phyloP scores from a whole-genome alignment of 2,797 vertebrate genomes.

The Novumbra hubbsi region DNA sequence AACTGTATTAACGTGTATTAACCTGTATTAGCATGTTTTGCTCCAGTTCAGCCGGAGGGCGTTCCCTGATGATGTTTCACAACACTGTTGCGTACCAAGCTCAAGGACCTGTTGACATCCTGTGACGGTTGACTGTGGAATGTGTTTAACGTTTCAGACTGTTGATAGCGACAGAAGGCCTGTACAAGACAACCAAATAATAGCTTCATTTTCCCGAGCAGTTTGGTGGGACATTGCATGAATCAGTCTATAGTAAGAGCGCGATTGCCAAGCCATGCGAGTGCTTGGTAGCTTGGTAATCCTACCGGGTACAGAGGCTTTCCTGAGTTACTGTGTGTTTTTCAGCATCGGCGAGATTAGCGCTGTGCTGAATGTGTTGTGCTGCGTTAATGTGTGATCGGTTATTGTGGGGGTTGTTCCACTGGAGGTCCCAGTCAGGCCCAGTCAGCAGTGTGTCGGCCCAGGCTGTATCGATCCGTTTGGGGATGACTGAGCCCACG shows the following conservation, averaged over 20 bases:
- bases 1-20: too few species aligned
- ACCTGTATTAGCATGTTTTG: background rate
- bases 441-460: constrained; percentile 32
- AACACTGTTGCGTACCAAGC: background rate
- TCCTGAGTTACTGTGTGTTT: background rate
- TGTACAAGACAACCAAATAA: background rate
- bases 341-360: background rate
- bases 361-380: background rate
- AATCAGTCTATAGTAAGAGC: background rate
- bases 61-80: background rate
- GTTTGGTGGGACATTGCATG: background rate
- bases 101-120: background rate
- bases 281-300: background rate
- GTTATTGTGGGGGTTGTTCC: constrained; percentile 5
- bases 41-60: background rate
- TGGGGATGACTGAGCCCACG: constrained; percentile 5
- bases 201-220: background rate
- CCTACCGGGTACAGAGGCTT: background rate
- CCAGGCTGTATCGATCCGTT: constrained; percentile 35
- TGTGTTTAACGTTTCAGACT: background rate
- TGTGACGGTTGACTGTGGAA: background rate
- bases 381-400: background rate
- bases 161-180: background rate
- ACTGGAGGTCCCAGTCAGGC: background rate
- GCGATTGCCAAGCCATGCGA: background rate